phyloP scores from a whole-genome alignment of 2,888 invertebrate genomes.

The Pristionchus entomophagus region DNA sequence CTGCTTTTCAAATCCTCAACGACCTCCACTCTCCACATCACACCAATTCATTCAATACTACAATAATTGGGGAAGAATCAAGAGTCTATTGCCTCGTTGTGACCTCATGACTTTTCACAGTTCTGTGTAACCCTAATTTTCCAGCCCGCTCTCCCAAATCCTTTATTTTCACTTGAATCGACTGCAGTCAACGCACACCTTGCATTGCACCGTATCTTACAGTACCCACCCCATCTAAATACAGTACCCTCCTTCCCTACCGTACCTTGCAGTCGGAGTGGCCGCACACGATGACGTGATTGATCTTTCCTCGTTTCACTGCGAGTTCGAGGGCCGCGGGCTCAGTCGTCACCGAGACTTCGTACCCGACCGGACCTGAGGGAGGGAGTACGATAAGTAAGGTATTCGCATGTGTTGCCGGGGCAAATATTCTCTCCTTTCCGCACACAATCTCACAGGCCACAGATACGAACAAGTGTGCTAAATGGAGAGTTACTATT shows the following conservation, averaged over 20 bases:
- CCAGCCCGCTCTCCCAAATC: no score
- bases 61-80: no score
- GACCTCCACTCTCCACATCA: no score
- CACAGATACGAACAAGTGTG: background rate
- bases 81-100: no score
- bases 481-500: background rate
- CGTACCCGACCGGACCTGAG: slow-evolving; percentile 70
- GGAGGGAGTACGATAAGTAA: slow-evolving; percentile 36
- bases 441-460: no score
- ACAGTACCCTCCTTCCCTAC: background rate
- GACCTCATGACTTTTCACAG: no score
- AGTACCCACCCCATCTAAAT: background rate
- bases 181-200: no score
- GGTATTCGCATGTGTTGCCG: background rate
- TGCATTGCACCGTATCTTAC: background rate
- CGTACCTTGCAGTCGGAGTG: slow-evolving; percentile 93
- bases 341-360: slow-evolving; percentile 88
- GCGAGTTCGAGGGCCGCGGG: slow-evolving; percentile 95
- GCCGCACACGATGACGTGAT: slow-evolving; percentile 93
- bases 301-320: slow-evolving; percentile 90
- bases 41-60: no score
- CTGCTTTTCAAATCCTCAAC: no score
- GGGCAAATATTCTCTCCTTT: background rate
- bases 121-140: no score
- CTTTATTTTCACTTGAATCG: no score